Evolutionary conservation across 2,888 invertebrate species (phyloP), one percentile per base, ranked within the genome.

Genomic region (Peribatodes rhomboidaria): DNA sequence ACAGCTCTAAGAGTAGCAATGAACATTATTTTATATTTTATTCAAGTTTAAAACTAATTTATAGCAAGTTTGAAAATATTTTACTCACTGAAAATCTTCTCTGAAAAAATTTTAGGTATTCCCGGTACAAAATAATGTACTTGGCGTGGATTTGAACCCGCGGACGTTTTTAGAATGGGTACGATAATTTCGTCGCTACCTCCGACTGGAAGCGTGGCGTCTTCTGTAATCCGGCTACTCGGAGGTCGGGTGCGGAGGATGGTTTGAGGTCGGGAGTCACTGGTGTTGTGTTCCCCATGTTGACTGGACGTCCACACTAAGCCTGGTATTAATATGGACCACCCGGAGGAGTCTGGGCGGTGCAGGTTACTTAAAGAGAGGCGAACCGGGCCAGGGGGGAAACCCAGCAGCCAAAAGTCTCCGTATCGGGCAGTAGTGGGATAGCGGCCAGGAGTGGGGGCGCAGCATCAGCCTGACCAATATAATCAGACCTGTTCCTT

Each of bases 371-470:
- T 96, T 97, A 98, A 98, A 96, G 98, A 98, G 98, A 96, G 97
- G 97, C 96, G 98, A 94, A 98, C 95, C 97, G 98, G 98, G 98
- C 97, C 98, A 98, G 98, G 96, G 97, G 97, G 97, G 98, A 97
- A 97, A 98, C 97, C 96, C 97, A 98, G 98, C 98, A 98, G 98
- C 98, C 98, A 98, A 98, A 98, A 98, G 98, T 97, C 97, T 96
- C 98, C 98, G 98, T 97, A 98, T 97, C 95, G 96, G 95, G 97
- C 98, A 98, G 98, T 98, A 98, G 98, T 97, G 98, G 98, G 98
- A 98, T 97, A 96, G 98, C 98, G 97, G 46, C 41, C 42, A 39
- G 41, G 37, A 41, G 53, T 58, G 31, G 39, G 53, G 10, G n/a
- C 50, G 65, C 44, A 54, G 39, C 55, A 59, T 54, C 55, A 54